Conservation (phyloP, 2,113 vertebrate genomes). For the Scomber colias region DNA sequence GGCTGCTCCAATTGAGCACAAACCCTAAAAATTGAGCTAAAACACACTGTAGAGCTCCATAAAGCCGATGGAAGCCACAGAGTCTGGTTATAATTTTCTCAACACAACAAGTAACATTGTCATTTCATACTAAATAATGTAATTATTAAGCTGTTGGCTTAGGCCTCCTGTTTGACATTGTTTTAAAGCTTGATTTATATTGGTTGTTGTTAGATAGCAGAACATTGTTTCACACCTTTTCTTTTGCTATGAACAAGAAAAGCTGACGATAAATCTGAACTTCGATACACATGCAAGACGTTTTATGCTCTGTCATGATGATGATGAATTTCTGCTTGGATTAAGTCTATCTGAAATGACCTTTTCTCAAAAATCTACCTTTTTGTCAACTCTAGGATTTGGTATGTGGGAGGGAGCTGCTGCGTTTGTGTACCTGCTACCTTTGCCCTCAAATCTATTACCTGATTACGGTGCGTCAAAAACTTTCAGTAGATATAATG, state of each 20-base stretch:
- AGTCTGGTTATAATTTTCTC: no score
- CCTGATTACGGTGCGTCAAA: slow-evolving; percentile 1
- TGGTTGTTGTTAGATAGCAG: background rate
- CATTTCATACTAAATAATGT: background rate
- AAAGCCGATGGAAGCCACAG: no score
- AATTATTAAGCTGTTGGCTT: background rate
- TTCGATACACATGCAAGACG: background rate
- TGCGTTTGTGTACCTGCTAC: slow-evolving; percentile 37
- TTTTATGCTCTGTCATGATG: background rate
- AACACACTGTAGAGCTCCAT: no score
- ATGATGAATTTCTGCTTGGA: background rate
- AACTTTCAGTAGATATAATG: slow-evolving; percentile 16
- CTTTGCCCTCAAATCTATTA: slow-evolving; percentile 57
- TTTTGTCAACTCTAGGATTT: background rate
- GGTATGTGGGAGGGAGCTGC: background rate
- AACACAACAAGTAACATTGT: no score
- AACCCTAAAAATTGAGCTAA: no score
- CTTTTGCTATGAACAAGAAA: slow-evolving; percentile 18
- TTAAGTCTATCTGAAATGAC: background rate
- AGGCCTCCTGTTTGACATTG: slow-evolving; percentile 15
- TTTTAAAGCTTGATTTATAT: slow-evolving; percentile 23
- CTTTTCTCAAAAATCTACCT: background rate
- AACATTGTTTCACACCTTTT: slow-evolving; percentile 48
- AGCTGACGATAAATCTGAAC: slow-evolving; percentile 12
- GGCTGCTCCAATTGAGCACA: no score